Evolutionary conservation across 1,140 invertebrate species (phyloP), one percentile per base, ranked within the genome.

Genomic region (Piezodorus guildinii): DNA sequence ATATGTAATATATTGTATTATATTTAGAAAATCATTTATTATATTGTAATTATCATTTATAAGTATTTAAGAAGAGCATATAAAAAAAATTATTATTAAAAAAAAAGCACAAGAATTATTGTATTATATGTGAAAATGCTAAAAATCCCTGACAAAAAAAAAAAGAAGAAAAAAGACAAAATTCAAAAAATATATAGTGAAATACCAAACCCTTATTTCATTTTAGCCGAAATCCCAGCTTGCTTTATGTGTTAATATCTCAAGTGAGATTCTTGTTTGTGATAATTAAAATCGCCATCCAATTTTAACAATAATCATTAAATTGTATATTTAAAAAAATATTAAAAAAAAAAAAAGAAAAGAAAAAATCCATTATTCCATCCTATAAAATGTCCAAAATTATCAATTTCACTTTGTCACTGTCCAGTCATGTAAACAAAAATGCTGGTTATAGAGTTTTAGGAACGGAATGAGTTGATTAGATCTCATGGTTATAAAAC

Each of bases 231-330:
- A 19, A 23, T 56, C 52, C 52, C 23, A 56, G 52, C 52, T 56
- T 15, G 52, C 52, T 56, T 56, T 23, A 56, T 56, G 52, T 56
- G 52, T 19, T 56, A 27, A 23, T 39, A 39, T 39, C 34, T 56
- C 15, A 23, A 17, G 52, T 23, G 15, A 21, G 19, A 56, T 56
- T 56, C 52, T 56, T 23, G 23, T 56, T 56, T 56, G 52, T 56
- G 52, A 56, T 56, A 56, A 23, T 16, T 25, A 23, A 56, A 56
- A 56, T 25, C 52, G 52, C 52, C 52, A 56, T 56, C 52, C 52
- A 56, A 49, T 49, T 21, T 49, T 19, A 21, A 49, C 19, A 21
- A 19, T 49, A 49, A 49, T 49, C n/a, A 21, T 8, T 2, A 6
- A 12, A 19, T 49, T 49, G 19, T 49, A 49, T 25, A 56, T 23